Evolutionary conservation across 2,113 vertebrate species (phyloP).

Genomic region (Elephantulus edwardii): DNA sequence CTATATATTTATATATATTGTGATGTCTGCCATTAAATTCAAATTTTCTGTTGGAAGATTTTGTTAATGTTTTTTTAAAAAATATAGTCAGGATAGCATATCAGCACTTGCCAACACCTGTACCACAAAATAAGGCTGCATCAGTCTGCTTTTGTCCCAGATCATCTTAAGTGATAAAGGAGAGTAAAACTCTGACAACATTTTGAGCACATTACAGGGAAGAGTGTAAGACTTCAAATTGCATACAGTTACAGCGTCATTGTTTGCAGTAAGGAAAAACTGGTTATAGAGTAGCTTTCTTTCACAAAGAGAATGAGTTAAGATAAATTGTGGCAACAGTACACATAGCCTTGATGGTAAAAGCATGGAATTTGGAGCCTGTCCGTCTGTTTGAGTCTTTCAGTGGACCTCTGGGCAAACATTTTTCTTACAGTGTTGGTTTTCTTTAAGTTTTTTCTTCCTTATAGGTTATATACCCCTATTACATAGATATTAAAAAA

Average conservation of each 20-base stretch:
- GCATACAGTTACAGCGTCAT: background rate
- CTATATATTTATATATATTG: background rate
- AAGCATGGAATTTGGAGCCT: background rate
- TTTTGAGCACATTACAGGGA: background rate
- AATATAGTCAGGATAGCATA: background rate
- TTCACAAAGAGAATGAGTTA: background rate
- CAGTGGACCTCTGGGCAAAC: background rate
- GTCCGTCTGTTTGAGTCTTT: background rate
- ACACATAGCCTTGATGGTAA: background rate
- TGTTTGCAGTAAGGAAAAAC: conserved; percentile 20
- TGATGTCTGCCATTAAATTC: conserved; percentile 3
- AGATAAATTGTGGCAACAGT: background rate
- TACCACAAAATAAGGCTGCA: background rate
- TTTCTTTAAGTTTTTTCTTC: too few relatives aligned
- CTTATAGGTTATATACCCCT: background rate
- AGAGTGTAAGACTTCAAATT: background rate
- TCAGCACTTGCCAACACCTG: background rate
- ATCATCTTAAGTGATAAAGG: background rate
- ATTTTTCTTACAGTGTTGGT: too few relatives aligned
- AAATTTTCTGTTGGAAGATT: conserved; percentile 21
- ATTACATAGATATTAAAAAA: background rate
- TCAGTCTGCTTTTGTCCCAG: background rate
- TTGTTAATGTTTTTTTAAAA: conserved; percentile 10
- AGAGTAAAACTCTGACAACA: conserved; percentile 1
- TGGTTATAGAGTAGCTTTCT: background rate